A percentile compares a stretch with the other conserved stretches of the same genome.
These are phyloP conservation scores for Sepioteuthis lessoniana DNA, from an alignment of 2,888 invertebrate genomes.

Conservation along the genomic window DNA sequence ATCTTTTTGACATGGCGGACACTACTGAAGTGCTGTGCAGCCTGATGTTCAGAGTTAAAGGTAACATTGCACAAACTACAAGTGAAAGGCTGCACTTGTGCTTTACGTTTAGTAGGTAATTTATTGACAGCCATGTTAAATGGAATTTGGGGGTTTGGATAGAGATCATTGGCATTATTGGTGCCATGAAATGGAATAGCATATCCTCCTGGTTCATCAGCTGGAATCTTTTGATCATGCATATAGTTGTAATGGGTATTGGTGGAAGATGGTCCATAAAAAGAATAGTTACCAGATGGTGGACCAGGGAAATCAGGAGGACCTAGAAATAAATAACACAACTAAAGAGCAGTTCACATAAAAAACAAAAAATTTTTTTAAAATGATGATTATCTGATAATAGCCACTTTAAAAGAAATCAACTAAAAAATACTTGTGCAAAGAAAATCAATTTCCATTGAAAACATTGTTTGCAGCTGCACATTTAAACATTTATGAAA, in stretches of 20 bases:
- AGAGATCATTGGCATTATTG: background rate
- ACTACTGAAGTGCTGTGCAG: background rate
- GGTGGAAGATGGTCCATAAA: conserved; percentile 43
- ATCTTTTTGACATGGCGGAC: background rate
- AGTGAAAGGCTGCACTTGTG: background rate
- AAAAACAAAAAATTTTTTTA: background rate
- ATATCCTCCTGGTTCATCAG: background rate
- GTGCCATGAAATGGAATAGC: background rate
- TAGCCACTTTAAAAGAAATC: no score
- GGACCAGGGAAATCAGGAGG: background rate
- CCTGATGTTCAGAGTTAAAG: background rate
- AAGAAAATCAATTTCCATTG: background rate
- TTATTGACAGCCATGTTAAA: background rate
- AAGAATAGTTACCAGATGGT: conserved; percentile 41
- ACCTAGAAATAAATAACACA: conserved; percentile 43
- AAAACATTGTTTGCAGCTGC: background rate
- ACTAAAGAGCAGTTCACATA: background rate
- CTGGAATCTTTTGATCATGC: background rate
- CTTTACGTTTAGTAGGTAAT: background rate
- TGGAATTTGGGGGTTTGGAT: background rate
- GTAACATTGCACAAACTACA: background rate
- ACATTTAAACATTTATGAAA: background rate
- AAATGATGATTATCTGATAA: background rate
- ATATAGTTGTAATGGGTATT: background rate
- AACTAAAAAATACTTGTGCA: background rate